Base-by-base conservation (phyloP, 2,113 vertebrate species). In the Callopanchax toddi region DNA sequence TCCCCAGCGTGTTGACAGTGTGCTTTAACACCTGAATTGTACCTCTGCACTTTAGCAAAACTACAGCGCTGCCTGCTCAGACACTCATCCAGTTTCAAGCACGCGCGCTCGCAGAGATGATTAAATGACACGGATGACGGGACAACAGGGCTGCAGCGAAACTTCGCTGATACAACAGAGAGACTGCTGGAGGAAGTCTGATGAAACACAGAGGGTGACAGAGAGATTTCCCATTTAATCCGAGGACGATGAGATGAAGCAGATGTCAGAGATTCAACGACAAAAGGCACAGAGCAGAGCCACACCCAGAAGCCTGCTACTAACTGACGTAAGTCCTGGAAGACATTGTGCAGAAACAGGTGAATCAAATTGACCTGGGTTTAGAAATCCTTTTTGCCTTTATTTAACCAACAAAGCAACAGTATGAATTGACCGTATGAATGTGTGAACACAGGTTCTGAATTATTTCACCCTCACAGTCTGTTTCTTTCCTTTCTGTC, bases 191-290 rank as follows among this genome's bases (percentile, higher is more conserved):
- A 77, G 48, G 75, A 71, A 50, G 61, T 82, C 77, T 74, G 74
- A 89, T 86, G 75, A 89, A 84, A 79, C 32, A 49, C 71, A 55
- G 55, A 57, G 18, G 69, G 48, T 68, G n/a, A 82, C 39, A 23
- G 60, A 56, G 76, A 74, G 66, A 83, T 71, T 79, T 76, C 26
- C 39, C 22, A 39, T 81, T 83, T 80, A 89, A 87, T 87, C 82
- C 73, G 54, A 53, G 39, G 44, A 58, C 10, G 44, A 73, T 54
- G 71, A 71, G 71, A 81, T 56, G 64, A 65, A 84, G 59, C 84
- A 85, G 85, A 87, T 89, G 84, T 64, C 60, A 50, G 43, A 34
- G 71, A 85, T 81, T 80, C 75, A 80, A 73, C 67, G 48, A 64
- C 56, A 34, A 65, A 48, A 63, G 39, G 66, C 55, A 58, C 32